A percentile compares a stretch with the other conserved stretches of the same genome.
phyloP scores from a whole-genome alignment of 1,140 invertebrate species.

The Acromyrmex charruanus region DNA sequence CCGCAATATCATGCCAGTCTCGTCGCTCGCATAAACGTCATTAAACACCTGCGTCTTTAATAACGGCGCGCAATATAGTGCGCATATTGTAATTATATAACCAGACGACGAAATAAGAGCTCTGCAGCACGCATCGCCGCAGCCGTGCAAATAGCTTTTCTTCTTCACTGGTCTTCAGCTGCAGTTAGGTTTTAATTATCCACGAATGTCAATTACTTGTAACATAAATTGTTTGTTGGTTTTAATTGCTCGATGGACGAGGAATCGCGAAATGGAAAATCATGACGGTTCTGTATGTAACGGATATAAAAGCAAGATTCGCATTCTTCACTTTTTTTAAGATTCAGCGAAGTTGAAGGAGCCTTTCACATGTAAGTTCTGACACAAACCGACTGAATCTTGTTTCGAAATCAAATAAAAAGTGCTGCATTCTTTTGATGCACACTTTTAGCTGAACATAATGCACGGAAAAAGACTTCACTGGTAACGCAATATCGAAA shows the following conservation, averaged over 20 bases:
- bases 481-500: background rate
- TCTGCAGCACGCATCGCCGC: conserved; percentile 71
- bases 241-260: background rate
- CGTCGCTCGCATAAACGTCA: conserved; percentile 62
- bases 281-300: too few relatives aligned
- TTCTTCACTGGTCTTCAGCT: conserved; percentile 8
- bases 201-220: conserved; percentile 1
- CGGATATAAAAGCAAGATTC: background rate
- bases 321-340: background rate
- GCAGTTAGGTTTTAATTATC: background rate
- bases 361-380: background rate
- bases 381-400: background rate
- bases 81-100: conserved; percentile 58
- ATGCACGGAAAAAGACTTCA: conserved; percentile 1
- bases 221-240: background rate
- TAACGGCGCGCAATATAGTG: conserved; percentile 66
- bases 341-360: background rate
- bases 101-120: conserved; percentile 70
- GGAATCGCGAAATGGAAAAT: background rate
- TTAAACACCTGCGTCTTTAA: conserved; percentile 76
- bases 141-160: conserved; percentile 74
- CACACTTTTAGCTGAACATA: background rate
- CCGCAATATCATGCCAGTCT: conserved; percentile 7
- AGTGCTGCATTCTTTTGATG: background rate
- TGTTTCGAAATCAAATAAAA: conserved; percentile 8